A percentile compares a stretch with the other conserved stretches of the same genome.
Evolutionary conservation across 2,113 vertebrate species (phyloP).

Genomic region (Leucosticte australis): DNA sequence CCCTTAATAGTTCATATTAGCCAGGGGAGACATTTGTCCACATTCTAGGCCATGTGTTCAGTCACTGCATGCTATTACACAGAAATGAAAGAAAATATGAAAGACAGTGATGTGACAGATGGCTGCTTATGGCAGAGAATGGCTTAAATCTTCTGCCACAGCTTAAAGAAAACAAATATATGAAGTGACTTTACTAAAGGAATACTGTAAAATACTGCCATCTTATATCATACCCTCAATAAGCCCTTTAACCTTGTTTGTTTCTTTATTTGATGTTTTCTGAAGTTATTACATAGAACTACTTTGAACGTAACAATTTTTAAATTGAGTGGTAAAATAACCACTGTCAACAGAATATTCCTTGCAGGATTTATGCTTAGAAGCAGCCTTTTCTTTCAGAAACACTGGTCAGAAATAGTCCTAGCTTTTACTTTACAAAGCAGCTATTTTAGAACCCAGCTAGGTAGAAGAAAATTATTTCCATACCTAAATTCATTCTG

Average conservation of each 20-base stretch:
- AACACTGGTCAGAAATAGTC: neutral
- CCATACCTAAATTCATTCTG: neutral
- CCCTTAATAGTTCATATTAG: neutral
- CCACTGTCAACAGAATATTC: neutral
- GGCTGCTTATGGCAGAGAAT: conserved; percentile 2
- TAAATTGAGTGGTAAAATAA: neutral
- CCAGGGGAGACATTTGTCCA: neutral
- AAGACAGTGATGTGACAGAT: neutral
- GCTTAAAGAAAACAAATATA: neutral
- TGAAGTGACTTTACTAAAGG: neutral
- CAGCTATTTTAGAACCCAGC: neutral
- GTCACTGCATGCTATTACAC: neutral
- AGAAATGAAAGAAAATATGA: neutral
- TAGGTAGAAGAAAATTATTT: neutral
- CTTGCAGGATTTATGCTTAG: neutral
- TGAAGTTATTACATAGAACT: neutral
- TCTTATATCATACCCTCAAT: neutral
- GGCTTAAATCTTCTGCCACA: neutral
- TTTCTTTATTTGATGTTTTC: neutral
- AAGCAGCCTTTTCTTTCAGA: neutral
- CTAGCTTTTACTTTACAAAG: neutral
- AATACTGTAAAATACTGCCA: neutral
- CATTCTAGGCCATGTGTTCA: neutral
- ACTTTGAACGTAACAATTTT: neutral
- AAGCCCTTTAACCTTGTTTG: neutral